These are phyloP conservation scores for Cloeon dipterum DNA, from an alignment of 2,888 invertebrate species.

Conservation along the genomic window DNA sequence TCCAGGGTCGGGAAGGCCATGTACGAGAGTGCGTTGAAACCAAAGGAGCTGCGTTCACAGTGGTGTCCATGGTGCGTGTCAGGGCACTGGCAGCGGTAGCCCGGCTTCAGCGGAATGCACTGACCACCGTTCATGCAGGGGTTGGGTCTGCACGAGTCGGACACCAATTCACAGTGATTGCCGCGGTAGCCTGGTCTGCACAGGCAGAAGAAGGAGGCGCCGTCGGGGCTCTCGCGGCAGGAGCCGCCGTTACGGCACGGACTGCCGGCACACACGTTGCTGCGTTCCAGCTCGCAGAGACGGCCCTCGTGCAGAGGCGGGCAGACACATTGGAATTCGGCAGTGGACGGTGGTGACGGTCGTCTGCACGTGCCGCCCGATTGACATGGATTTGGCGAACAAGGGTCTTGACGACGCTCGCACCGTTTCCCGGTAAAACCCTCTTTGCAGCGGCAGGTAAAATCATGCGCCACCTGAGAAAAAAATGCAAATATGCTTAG, in stretches of 20 bases:
- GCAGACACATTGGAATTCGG: constrained; percentile 66
- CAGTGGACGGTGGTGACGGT: constrained; percentile 27
- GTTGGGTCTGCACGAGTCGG: constrained; percentile 78
- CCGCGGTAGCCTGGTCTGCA: constrained; percentile 83
- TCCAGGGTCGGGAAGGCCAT: constrained; percentile 73
- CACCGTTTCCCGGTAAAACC: constrained; percentile 67
- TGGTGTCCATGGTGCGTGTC: constrained; percentile 75
- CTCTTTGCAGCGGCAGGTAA: constrained; percentile 56
- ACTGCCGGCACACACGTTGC: constrained; percentile 61
- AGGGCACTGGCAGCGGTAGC: constrained; percentile 54
- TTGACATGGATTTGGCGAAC: constrained; percentile 70
- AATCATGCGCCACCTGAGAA: constrained; percentile 51
- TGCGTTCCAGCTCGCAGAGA: constrained; percentile 60
- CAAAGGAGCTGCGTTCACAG: constrained; percentile 75
- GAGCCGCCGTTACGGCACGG: constrained; percentile 84
- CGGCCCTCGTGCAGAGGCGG: constrained; percentile 56
- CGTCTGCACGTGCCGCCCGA: constrained; percentile 64
- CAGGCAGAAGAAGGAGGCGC: constrained; percentile 75
- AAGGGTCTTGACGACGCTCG: constrained; percentile 73
- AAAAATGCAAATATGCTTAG: no score
- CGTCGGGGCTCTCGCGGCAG: constrained; percentile 69
- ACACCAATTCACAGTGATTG: constrained; percentile 60
- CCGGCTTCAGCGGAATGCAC: constrained; percentile 71
- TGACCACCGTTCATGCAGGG: constrained; percentile 80
- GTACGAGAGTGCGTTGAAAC: constrained; percentile 72